Evolutionary conservation across 1,140 invertebrate genomes (phyloP), one percentile per base, ranked within the genome.

Genomic region (Aplysia californica): DNA sequence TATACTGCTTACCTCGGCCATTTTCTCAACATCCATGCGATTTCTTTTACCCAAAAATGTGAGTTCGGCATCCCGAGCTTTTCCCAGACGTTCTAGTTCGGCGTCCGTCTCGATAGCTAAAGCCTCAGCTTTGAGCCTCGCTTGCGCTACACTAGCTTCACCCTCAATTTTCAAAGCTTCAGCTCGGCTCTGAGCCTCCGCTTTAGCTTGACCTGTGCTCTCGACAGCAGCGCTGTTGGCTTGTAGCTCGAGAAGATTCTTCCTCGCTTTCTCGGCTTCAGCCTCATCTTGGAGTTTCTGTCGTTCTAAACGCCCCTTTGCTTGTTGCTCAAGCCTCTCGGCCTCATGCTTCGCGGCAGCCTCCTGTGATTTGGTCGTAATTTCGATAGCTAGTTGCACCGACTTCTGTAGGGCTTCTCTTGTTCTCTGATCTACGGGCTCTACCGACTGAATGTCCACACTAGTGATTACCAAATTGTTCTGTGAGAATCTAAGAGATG

Each of bases 391-490:
- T 21, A 91, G 78, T 64, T 91, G 91, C 4, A 91, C 90, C 39
- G 89, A 90, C 80, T 91, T 91, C 80, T 90, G 89, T 18, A 91
- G 82, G 1, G 90, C 80, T 81, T 91, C 90, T 66, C 90, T 72
- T 4, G 90, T 91, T 38, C 90, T 74, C 78, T 91, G 89, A 79
- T 91, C 90, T 20, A 91, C 90, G 33, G 90, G 90, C 80, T 91
- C 90, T 4, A 91, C 90, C 55, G 87, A 89, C 73, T 90, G 88
- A 68, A 91, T 89, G 80, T 91, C 90, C 31, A 91, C 84, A 72
- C 85, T 88, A 0, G 90, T 91, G 29, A 91, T 87, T 15, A 88
- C 80, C 10, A 91, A 75, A 75, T 85, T 89, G 71, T 91, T 91
- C 68, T 89, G 86, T 15, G 86, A 82, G 73, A 91, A 91, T 20